Evolutionary conservation across 1,140 invertebrate genomes (phyloP).

Genomic region (Prorops nasuta): DNA sequence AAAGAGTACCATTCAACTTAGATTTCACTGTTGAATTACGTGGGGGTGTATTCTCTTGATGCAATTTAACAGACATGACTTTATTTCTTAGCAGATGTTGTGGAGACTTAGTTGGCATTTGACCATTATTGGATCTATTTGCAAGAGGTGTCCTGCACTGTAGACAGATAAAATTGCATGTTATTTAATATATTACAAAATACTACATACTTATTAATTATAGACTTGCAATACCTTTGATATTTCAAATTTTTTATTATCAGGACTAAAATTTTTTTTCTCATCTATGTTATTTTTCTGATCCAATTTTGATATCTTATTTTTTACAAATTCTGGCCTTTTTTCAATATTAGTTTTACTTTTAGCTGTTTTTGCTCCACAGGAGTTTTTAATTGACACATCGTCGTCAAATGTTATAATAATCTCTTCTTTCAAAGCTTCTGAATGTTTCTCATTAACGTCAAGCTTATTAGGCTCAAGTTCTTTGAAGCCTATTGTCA

Average conservation of each 20-base stretch:
- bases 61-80: constrained; percentile 19
- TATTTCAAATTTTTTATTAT: constrained; percentile 19
- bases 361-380: constrained; percentile 10
- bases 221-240: constrained; percentile 19
- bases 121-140: constrained; percentile 41
- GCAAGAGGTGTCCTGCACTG: constrained; percentile 44
- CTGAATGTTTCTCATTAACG: constrained; percentile 1
- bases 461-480: constrained; percentile 1
- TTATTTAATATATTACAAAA: background rate
- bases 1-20: constrained; percentile 33
- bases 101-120: constrained; percentile 23
- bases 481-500: constrained; percentile 7
- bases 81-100: constrained; percentile 33
- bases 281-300: constrained; percentile 18
- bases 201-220: background rate
- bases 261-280: constrained; percentile 14
- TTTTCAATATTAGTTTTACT: constrained; percentile 11
- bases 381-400: background rate
- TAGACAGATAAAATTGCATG: constrained; percentile 7
- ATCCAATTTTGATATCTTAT: constrained; percentile 11
- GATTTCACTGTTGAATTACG: constrained; percentile 24
- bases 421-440: constrained; percentile 23
- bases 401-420: constrained; percentile 37
- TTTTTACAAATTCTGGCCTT: constrained; percentile 14
- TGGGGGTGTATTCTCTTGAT: constrained; percentile 47